Percentiles rank a stretch among this genome's conserved stretches.
Evolutionary conservation across 2,888 invertebrate genomes (phyloP).

Genomic region (Cactoblastis cactorum): DNA sequence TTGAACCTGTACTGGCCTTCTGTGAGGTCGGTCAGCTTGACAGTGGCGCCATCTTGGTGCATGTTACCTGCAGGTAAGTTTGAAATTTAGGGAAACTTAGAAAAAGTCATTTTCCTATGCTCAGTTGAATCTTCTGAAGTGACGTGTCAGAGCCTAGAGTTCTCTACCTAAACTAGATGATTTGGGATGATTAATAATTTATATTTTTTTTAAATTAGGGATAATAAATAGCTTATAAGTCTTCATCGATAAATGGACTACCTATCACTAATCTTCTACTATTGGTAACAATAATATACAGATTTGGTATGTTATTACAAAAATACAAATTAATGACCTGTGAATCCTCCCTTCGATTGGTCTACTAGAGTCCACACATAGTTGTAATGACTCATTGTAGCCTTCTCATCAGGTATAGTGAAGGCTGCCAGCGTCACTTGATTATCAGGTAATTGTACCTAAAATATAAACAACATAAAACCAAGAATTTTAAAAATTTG

Average conservation of each 20-base stretch:
- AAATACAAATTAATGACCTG: slow-evolving; percentile 46
- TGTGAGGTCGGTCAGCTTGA: slow-evolving; percentile 90
- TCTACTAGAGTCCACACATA: slow-evolving; percentile 93
- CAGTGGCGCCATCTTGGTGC: slow-evolving; percentile 90
- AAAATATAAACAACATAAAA: slow-evolving; percentile 19
- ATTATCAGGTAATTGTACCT: slow-evolving; percentile 86
- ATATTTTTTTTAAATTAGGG: too few species aligned
- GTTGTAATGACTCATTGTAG: slow-evolving; percentile 86
- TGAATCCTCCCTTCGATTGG: slow-evolving; percentile 88
- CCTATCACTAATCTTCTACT: too few species aligned
- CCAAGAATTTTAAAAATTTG: background rate
- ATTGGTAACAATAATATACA: too few species aligned
- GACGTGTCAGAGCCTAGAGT: too few species aligned
- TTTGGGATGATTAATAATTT: too few species aligned
- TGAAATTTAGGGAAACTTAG: background rate
- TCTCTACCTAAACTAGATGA: too few species aligned
- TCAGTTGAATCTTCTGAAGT: too few species aligned
- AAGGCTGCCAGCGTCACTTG: slow-evolving; percentile 90
- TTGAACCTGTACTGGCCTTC: slow-evolving; percentile 94
- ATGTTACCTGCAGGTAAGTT: slow-evolving; percentile 80
- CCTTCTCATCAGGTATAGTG: slow-evolving; percentile 86
- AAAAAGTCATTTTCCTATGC: too few species aligned
- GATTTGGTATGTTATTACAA: background rate
- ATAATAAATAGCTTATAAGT: too few species aligned
- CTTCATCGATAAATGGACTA: too few species aligned